Evolutionary conservation across 2,888 invertebrate genomes (phyloP).

Genomic region (Lycaena phlaeas): DNA sequence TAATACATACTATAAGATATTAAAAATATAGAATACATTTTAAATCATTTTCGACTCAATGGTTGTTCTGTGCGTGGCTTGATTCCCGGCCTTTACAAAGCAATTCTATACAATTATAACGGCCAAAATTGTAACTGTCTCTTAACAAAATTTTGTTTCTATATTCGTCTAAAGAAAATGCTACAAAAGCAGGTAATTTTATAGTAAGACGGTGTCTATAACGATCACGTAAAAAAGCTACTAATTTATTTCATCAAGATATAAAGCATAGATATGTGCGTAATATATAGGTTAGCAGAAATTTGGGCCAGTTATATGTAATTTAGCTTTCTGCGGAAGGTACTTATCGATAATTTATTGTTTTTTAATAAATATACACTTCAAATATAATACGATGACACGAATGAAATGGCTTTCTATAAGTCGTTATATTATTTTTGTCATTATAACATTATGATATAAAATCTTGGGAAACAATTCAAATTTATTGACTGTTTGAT

Average conservation of each 20-base stretch:
- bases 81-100: slow-evolving; percentile 46
- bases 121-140: slow-evolving; percentile 71
- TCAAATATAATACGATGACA: slow-evolving; percentile 12
- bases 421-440: too few species aligned
- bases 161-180: slow-evolving; percentile 41
- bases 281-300: slow-evolving; percentile 67
- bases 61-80: slow-evolving; percentile 28
- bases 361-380: slow-evolving; percentile 49
- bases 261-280: slow-evolving; percentile 34
- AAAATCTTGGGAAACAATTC: too few species aligned
- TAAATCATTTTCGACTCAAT: too few species aligned
- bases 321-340: slow-evolving; percentile 53
- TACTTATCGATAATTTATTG: slow-evolving; percentile 53
- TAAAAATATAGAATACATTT: too few species aligned
- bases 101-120: slow-evolving; percentile 73
- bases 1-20: too few species aligned
- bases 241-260: slow-evolving; percentile 48
- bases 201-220: slow-evolving; percentile 46
- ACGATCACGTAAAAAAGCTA: slow-evolving; percentile 40
- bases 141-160: slow-evolving; percentile 52
- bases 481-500: too few species aligned
- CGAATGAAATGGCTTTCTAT: background rate
- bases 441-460: too few species aligned
- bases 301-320: slow-evolving; percentile 38
- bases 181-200: slow-evolving; percentile 67